phyloP scores from a whole-genome alignment of 2,797 vertebrate genomes.

The Lemur catta region DNA sequence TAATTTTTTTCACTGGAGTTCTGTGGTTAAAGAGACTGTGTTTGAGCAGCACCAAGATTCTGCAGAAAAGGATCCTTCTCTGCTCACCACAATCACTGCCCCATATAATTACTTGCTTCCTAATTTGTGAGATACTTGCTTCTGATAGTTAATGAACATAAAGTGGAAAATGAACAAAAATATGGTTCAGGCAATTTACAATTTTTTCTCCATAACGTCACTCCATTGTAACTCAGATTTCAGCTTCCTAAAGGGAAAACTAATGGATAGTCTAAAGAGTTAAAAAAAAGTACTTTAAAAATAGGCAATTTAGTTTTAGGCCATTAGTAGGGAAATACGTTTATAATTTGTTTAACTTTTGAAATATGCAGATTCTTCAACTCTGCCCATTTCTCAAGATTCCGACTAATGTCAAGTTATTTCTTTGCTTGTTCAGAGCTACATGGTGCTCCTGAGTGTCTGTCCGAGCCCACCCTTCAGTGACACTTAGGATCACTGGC shows the following conservation, averaged over 20 bases:
- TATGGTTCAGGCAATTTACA: fast-evolving
- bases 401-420: not conserved
- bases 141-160: not conserved
- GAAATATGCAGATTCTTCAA: not conserved
- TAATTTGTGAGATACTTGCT: not conserved
- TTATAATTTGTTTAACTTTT: not conserved
- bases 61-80: not conserved
- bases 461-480: not conserved
- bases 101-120: not conserved
- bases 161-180: not conserved
- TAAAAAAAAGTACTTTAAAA: not conserved
- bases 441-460: not conserved
- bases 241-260: not conserved
- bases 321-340: not conserved
- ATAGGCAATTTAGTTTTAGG: not conserved
- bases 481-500: not conserved
- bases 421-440: not conserved
- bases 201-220: not conserved
- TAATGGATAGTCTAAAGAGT: not conserved
- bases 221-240: not conserved
- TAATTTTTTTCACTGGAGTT: not conserved
- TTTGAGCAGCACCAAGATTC: not conserved
- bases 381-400: not conserved
- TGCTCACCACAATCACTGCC: not conserved
- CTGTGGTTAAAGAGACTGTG: no score